A percentile compares a stretch with the other conserved stretches of the same genome.
Evolutionary conservation across 2,797 vertebrate genomes (phyloP).

Genomic region (Danionella dracula): DNA sequence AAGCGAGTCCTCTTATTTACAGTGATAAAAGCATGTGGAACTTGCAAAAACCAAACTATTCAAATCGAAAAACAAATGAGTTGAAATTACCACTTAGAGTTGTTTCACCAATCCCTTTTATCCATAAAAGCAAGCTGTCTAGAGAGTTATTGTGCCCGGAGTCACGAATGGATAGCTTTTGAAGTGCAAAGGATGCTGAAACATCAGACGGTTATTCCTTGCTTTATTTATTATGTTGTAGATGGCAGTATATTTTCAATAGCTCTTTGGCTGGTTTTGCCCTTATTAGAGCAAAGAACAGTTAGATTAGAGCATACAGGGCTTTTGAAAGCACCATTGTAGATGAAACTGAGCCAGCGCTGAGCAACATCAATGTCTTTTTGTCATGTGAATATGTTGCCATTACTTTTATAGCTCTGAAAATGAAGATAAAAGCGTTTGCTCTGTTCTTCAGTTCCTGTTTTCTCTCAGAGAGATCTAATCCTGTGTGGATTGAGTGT

Average conservation of each 20-base stretch:
- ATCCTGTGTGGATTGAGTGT: too few species aligned
- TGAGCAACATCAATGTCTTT: not conserved
- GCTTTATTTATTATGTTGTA: slow-evolving; percentile 21
- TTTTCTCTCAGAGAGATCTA: not conserved
- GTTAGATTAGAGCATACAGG: not conserved
- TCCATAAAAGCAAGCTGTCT: slow-evolving; percentile 19
- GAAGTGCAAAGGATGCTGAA: slow-evolving; percentile 24
- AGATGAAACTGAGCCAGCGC: slow-evolving; percentile 7
- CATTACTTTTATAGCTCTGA: slow-evolving; percentile 1
- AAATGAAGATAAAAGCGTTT: not conserved
- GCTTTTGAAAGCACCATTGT: slow-evolving; percentile 5
- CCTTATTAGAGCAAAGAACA: slow-evolving; percentile 14
- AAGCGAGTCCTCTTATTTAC: not conserved
- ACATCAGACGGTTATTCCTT: slow-evolving; percentile 24
- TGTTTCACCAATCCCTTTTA: slow-evolving; percentile 17
- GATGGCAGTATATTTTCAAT: slow-evolving; percentile 2
- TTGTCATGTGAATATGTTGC: slow-evolving; percentile 1
- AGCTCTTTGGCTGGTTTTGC: slow-evolving; percentile 16
- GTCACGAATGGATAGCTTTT: slow-evolving; percentile 29
- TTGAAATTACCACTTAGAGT: slow-evolving; percentile 22
- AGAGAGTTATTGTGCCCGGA: slow-evolving; percentile 18
- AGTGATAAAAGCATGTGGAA: not conserved
- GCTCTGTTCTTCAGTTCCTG: not conserved
- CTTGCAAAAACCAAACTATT: slow-evolving; percentile 12
- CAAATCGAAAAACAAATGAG: slow-evolving; percentile 21